Conservation (phyloP, 2,888 invertebrate species). For the Folsomia candida region DNA sequence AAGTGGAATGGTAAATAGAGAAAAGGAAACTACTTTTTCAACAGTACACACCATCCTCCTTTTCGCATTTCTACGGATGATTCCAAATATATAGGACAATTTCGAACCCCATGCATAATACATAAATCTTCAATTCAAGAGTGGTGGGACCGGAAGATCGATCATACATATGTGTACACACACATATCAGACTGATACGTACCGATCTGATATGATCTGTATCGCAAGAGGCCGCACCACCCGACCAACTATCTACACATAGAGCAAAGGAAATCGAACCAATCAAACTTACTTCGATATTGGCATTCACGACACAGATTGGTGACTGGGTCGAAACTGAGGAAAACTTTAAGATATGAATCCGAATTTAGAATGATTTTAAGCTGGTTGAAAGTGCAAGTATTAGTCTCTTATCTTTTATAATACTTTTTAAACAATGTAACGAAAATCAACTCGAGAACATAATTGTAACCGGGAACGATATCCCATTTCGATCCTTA, state of each 20-base stretch:
- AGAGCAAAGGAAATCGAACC: neutral
- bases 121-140: constrained; percentile 1
- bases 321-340: too few relatives aligned
- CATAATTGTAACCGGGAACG: too few relatives aligned
- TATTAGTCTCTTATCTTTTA: too few relatives aligned
- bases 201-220: neutral
- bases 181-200: neutral
- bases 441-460: too few relatives aligned
- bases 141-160: neutral
- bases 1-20: neutral
- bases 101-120: constrained; percentile 4
- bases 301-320: neutral
- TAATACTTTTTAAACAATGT: too few relatives aligned
- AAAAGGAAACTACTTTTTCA: neutral
- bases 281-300: neutral
- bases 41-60: neutral
- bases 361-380: too few relatives aligned
- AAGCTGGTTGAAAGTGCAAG: too few relatives aligned
- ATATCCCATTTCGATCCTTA: too few relatives aligned
- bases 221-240: neutral
- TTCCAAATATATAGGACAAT: neutral
- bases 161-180: too few relatives aligned
- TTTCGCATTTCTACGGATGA: neutral
- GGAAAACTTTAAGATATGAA: too few relatives aligned
- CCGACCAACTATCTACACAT: too few relatives aligned